phyloP scores from a whole-genome alignment of 2,797 vertebrate genomes.

The Bucorvus abyssinicus region DNA sequence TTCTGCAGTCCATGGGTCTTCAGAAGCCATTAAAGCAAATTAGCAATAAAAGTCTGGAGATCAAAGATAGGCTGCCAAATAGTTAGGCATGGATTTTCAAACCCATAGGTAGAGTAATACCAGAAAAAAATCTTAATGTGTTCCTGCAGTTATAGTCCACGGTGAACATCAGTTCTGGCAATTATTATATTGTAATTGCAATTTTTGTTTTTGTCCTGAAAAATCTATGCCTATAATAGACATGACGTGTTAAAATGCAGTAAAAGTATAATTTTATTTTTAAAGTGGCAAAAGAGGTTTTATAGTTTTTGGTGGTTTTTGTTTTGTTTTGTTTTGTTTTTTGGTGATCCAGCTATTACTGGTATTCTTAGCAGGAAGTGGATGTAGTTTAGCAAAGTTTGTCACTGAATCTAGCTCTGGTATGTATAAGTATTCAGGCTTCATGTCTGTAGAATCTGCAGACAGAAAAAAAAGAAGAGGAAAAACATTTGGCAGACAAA shows the following conservation, averaged over 20 bases:
- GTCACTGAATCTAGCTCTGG: background rate
- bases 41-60: slow-evolving; percentile 26
- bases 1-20: slow-evolving; percentile 10
- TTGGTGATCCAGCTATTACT: background rate
- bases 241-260: background rate
- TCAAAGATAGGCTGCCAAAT: slow-evolving; percentile 36
- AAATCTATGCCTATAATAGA: background rate
- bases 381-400: background rate
- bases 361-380: background rate
- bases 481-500: slow-evolving; percentile 3
- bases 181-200: background rate
- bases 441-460: background rate
- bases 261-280: background rate
- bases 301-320: too few species aligned
- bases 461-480: background rate
- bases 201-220: background rate
- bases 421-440: background rate
- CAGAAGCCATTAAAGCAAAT: slow-evolving; percentile 55
- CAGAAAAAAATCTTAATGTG: slow-evolving; percentile 26
- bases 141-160: background rate
- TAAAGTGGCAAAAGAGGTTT: background rate
- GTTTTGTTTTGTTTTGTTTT: background rate
- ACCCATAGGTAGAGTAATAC: background rate
- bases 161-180: background rate
- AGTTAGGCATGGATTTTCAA: slow-evolving; percentile 23